Evolutionary conservation across 2,113 vertebrate species (phyloP).

Genomic region (Phoenicopterus ruber): DNA sequence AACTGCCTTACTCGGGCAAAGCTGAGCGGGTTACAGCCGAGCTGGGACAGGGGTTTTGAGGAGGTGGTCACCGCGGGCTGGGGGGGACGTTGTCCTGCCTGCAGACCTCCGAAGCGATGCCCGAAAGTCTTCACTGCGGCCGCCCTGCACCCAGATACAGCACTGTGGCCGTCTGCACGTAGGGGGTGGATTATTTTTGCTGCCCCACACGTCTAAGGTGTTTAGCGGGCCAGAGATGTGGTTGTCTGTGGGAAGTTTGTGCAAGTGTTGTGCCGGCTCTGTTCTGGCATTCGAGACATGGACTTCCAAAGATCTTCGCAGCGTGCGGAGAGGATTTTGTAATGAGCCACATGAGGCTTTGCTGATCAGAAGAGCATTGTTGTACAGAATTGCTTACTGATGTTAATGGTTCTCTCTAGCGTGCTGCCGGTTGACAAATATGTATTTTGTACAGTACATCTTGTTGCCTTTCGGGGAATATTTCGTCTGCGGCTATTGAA

Average conservation of each 20-base stretch:
- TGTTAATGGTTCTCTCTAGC: neutral
- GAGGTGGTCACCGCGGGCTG: neutral
- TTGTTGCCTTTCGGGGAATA: neutral
- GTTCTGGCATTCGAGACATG: neutral
- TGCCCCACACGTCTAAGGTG: neutral
- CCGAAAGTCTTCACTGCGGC: neutral
- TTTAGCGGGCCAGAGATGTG: neutral
- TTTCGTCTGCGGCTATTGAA: neutral
- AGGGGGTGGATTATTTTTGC: neutral
- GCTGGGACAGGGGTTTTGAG: neutral
- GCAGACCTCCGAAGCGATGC: neutral
- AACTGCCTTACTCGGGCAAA: neutral
- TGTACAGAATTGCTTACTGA: neutral
- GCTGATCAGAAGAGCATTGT: neutral
- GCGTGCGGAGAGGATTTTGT: neutral
- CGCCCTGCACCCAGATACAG: accelerated
- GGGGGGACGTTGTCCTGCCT: accelerated
- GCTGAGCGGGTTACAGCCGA: neutral
- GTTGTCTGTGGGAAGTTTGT: neutral
- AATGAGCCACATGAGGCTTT: neutral
- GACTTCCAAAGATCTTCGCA: neutral
- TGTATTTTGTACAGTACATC: neutral
- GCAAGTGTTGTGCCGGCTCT: neutral
- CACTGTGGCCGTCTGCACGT: neutral
- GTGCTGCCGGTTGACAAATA: neutral